Evolutionary conservation across 2,113 vertebrate species (phyloP).

Genomic region (Heteronetta atricapilla): DNA sequence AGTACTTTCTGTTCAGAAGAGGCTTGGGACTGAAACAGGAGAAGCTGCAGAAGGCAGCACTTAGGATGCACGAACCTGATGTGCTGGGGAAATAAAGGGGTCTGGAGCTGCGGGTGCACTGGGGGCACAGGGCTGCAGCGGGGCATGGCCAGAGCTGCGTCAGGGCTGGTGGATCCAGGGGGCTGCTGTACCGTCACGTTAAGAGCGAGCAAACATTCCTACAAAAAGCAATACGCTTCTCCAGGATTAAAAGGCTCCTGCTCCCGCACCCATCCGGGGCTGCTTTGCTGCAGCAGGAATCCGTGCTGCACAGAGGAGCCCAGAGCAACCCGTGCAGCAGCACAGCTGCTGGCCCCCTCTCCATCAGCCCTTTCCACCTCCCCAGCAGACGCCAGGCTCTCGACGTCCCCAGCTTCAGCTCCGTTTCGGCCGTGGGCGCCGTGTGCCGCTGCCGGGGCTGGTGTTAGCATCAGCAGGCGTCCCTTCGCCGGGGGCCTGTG

Average conservation of each 20-base stretch:
- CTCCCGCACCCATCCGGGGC: neutral
- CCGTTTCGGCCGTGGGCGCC: neutral
- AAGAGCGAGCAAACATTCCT: neutral
- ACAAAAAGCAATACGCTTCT: neutral
- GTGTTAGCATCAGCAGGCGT: neutral
- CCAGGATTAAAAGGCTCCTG: neutral
- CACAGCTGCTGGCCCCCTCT: neutral
- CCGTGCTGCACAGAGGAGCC: neutral
- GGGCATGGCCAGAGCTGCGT: neutral
- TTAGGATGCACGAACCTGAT: neutral
- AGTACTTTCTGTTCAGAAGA: neutral
- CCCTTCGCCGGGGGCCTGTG: neutral
- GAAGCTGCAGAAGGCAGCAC: neutral
- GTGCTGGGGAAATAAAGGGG: neutral
- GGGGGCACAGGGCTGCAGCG: neutral
- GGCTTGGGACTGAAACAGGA: neutral
- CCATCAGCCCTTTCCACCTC: neutral
- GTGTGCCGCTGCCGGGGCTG: neutral
- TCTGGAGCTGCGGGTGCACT: neutral
- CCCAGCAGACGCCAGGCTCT: neutral
- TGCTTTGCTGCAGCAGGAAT: conserved; percentile 7
- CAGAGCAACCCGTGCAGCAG: neutral
- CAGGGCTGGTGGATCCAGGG: neutral
- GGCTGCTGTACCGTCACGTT: neutral
- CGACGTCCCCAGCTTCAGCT: neutral